These are phyloP conservation scores for Sycophaga agraensis DNA, from an alignment of 1,140 invertebrate genomes.

Conservation along the genomic window DNA sequence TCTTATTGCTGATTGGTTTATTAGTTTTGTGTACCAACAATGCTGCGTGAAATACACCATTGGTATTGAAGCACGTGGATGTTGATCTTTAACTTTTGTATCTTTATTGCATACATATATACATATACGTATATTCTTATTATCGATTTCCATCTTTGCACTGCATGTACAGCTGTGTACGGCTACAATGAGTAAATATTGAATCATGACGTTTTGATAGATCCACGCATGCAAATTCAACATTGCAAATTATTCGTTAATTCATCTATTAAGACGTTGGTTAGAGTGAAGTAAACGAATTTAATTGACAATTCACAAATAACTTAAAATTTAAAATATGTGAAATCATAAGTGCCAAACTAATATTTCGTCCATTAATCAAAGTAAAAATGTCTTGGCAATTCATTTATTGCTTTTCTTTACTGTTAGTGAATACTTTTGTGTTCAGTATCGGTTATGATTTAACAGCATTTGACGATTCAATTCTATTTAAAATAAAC, in stretches of 20 bases:
- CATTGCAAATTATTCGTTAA: too few relatives aligned
- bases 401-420: neutral
- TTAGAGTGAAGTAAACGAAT: neutral
- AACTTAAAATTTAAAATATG: neutral
- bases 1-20: neutral
- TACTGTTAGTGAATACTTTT: constrained; percentile 17
- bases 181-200: too few relatives aligned
- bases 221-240: constrained; percentile 2
- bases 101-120: neutral
- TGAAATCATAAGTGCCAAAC: neutral
- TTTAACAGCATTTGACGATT: constrained; percentile 79
- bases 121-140: too few relatives aligned
- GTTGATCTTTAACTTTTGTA: neutral
- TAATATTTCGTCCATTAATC: neutral
- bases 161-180: too few relatives aligned
- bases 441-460: constrained; percentile 51
- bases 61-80: constrained; percentile 16
- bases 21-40: neutral
- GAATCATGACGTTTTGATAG: neutral
- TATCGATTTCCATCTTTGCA: neutral
- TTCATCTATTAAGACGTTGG: neutral
- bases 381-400: constrained; percentile 14
- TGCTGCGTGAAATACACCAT: constrained; percentile 1
- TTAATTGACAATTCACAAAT: neutral
- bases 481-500: constrained; percentile 76